Percentiles rank a stretch among this genome's conserved stretches.
Conservation (phyloP, 2,113 vertebrate species). For the Todiramphus chloris region DNA sequence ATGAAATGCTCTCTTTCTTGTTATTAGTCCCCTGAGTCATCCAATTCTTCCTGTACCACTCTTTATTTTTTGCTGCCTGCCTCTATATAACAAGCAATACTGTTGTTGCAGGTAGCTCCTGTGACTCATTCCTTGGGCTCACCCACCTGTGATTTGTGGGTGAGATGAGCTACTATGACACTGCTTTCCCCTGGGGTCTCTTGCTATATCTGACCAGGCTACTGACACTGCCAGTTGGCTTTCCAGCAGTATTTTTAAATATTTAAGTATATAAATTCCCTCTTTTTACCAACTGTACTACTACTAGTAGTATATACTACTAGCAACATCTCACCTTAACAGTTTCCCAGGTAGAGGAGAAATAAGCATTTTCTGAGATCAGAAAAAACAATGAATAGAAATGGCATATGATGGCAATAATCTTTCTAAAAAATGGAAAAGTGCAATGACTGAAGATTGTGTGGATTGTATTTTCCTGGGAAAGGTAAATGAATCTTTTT, state of each 20-base stretch:
- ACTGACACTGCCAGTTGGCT: not conserved
- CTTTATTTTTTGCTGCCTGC: not conserved
- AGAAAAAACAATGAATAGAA: not conserved
- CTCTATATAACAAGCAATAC: not conserved
- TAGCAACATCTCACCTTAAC: not conserved
- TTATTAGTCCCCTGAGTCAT: constrained; percentile 38
- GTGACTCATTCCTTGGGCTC: constrained; percentile 3
- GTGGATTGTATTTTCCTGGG: not conserved
- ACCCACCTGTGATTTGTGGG: not conserved
- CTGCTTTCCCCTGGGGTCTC: not conserved
- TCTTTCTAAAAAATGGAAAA: not conserved
- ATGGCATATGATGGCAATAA: not conserved
- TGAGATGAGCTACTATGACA: not conserved
- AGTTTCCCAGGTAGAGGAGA: not conserved
- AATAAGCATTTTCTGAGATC: not conserved
- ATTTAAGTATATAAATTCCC: not conserved
- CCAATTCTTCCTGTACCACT: not conserved
- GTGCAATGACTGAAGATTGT: not conserved
- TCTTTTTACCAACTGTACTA: not conserved
- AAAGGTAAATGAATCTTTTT: not conserved
- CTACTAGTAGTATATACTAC: not conserved
- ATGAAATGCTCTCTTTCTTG: not conserved
- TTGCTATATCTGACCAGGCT: not conserved
- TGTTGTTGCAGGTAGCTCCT: not conserved
- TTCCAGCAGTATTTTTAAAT: not conserved